Evolutionary conservation across 2,797 vertebrate genomes (phyloP).

Genomic region (Muscicapa striata): DNA sequence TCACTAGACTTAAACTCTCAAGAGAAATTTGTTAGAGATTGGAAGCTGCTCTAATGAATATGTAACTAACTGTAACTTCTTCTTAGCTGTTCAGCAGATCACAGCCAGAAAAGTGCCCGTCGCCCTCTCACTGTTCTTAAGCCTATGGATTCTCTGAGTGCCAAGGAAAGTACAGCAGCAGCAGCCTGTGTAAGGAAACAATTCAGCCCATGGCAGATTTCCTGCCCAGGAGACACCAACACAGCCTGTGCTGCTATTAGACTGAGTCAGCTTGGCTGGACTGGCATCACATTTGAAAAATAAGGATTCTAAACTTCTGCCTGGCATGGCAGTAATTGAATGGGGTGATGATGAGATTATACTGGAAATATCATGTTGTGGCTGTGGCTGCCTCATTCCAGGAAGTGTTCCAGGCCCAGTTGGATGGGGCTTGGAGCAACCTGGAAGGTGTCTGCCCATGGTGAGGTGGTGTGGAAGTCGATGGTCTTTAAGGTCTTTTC

Average conservation of each 20-base stretch:
- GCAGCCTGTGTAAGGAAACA: slow-evolving; percentile 71
- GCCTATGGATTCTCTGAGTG: slow-evolving; percentile 37
- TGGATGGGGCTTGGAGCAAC: not conserved
- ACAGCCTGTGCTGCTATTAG: not conserved
- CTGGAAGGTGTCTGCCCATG: not conserved
- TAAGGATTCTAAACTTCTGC: not conserved
- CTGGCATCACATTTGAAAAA: not conserved
- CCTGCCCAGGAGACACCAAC: not conserved
- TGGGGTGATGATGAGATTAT: not conserved
- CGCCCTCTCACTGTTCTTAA: slow-evolving; percentile 64
- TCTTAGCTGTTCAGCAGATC: slow-evolving; percentile 51
- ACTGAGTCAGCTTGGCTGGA: not conserved
- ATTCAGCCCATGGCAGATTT: not conserved
- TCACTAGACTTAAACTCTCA: not conserved
- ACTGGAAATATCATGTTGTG: not conserved
- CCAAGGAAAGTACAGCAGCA: slow-evolving; percentile 52
- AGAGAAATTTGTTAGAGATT: not conserved
- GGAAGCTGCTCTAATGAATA: not conserved
- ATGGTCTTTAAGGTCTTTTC: not conserved
- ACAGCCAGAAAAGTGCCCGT: not conserved
- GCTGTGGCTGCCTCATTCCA: not conserved
- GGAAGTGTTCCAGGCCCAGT: not conserved
- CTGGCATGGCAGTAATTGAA: not conserved
- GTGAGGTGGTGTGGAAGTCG: fast-evolving
- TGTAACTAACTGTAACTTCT: not conserved